phyloP scores from a whole-genome alignment of 2,113 vertebrate species.

The Illadopsis cleaveri region DNA sequence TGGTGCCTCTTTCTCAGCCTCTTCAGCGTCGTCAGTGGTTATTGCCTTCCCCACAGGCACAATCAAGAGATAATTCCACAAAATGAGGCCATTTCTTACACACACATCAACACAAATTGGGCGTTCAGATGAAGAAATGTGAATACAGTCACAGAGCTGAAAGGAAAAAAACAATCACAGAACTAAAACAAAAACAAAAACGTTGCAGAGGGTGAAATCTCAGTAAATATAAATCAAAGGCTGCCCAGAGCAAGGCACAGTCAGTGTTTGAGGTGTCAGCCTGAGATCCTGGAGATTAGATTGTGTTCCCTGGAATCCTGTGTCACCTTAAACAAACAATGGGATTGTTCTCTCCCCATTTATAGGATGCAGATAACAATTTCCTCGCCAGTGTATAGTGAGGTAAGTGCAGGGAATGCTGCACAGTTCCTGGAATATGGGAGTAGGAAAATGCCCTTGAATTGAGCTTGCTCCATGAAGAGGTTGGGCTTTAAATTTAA shows the following conservation, averaged over 20 bases:
- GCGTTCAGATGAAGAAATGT: neutral
- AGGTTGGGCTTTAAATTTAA: neutral
- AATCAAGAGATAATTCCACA: neutral
- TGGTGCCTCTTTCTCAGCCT: neutral
- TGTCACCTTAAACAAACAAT: neutral
- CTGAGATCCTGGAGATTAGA: neutral
- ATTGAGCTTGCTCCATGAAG: fast-evolving
- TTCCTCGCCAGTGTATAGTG: neutral
- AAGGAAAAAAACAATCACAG: neutral
- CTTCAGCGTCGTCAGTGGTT: neutral
- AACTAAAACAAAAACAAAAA: too few species aligned
- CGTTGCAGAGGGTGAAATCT: neutral
- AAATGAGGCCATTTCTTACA: neutral
- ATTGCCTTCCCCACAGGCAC: neutral
- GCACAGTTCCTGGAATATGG: neutral
- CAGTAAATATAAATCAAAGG: neutral
- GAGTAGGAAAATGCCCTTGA: neutral
- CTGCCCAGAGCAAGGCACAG: neutral
- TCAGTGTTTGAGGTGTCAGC: neutral
- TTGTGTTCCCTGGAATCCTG: neutral
- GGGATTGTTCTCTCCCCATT: neutral
- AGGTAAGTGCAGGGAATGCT: neutral
- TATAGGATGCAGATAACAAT: neutral
- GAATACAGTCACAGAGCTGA: neutral
- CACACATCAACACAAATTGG: neutral